Evolutionary conservation across 2,888 invertebrate genomes (phyloP).

Genomic region (Synanthedon formicaeformis): DNA sequence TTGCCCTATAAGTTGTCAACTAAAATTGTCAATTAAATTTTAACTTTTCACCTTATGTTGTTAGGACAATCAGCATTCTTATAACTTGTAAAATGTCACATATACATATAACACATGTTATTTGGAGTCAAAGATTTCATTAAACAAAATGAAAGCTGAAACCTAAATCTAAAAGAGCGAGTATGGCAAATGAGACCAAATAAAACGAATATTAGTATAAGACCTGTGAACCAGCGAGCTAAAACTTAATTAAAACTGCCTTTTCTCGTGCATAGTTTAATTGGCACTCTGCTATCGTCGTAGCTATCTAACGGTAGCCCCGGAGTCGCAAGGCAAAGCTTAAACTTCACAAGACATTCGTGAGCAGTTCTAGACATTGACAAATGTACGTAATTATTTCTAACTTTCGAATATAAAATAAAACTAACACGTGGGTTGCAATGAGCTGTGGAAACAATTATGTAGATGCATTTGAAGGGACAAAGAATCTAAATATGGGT

Average conservation of each 20-base stretch:
- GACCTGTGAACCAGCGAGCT: not conserved
- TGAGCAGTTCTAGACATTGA: not conserved
- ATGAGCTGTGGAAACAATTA: not conserved
- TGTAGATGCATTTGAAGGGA: not conserved
- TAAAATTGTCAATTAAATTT: too few species aligned
- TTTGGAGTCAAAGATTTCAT: too few species aligned
- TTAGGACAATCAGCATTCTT: too few species aligned
- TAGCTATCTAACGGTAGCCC: not conserved
- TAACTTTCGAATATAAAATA: not conserved
- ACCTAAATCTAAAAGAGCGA: too few species aligned
- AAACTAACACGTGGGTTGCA: not conserved
- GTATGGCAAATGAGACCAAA: conserved; percentile 21
- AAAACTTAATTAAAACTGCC: not conserved
- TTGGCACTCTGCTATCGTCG: not conserved
- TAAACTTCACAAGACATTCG: not conserved
- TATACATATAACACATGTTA: too few species aligned
- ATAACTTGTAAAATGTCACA: too few species aligned
- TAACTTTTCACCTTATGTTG: too few species aligned
- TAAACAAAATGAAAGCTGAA: too few species aligned
- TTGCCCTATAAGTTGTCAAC: too few species aligned
- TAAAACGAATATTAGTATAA: not conserved
- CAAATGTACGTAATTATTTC: not conserved
- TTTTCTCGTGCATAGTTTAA: not conserved
- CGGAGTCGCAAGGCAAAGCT: not conserved
- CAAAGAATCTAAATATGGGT: too few species aligned